Evolutionary conservation across 2,797 vertebrate species (phyloP).

Genomic region (Poliocrania exsul): DNA sequence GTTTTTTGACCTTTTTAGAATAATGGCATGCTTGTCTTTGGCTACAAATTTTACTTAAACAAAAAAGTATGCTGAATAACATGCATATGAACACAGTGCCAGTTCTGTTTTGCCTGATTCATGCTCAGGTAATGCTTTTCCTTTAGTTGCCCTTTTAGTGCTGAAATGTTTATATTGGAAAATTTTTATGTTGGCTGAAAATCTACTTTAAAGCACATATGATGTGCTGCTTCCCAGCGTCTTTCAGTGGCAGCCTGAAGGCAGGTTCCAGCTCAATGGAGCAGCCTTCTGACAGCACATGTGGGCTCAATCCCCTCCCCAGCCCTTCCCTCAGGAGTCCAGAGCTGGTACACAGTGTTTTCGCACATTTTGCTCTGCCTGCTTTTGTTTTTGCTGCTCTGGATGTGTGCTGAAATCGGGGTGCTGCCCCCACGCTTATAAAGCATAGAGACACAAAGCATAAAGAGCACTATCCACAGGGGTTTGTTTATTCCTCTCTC

Average conservation of each 20-base stretch:
- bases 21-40: not conserved
- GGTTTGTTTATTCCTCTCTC: not conserved
- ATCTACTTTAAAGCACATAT: accelerated
- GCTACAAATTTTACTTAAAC: not conserved
- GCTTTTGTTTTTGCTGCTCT: not conserved
- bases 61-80: not conserved
- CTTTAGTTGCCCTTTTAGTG: not conserved
- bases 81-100: not conserved
- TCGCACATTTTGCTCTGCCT: not conserved
- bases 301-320: not conserved
- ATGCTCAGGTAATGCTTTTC: not conserved
- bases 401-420: not conserved
- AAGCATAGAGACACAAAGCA: not conserved
- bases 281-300: not conserved
- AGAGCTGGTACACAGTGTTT: accelerated
- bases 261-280: not conserved
- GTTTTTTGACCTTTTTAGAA: not conserved
- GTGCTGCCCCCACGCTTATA: accelerated
- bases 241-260: not conserved
- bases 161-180: not conserved
- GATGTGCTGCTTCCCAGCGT: not conserved
- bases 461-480: not conserved
- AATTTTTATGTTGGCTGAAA: not conserved
- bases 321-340: not conserved
- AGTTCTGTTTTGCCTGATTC: not conserved